Percentiles rank a stretch among this genome's conserved stretches.
Evolutionary conservation across 2,113 vertebrate genomes (phyloP).

Genomic region (Rhinolophus sinicus): DNA sequence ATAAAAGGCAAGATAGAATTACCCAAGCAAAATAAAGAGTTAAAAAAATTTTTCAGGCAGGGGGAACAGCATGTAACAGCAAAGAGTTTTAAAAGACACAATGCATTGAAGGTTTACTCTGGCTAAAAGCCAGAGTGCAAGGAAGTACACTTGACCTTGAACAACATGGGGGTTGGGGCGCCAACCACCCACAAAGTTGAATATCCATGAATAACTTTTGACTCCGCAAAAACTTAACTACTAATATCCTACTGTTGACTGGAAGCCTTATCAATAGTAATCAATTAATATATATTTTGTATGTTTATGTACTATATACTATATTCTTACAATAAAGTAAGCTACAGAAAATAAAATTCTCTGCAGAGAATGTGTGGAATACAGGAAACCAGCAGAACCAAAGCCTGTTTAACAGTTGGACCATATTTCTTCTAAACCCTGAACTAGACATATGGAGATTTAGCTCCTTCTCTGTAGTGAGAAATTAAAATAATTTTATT

Average conservation of each 20-base stretch:
- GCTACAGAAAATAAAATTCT: neutral
- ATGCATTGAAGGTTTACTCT: neutral
- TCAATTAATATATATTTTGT: neutral
- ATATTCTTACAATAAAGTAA: neutral
- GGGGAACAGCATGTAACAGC: neutral
- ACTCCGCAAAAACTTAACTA: neutral
- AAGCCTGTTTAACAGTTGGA: neutral
- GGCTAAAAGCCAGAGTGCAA: neutral
- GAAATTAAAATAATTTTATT: neutral
- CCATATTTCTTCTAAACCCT: neutral
- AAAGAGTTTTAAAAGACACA: slow-evolving; percentile 26
- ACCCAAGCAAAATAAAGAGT: neutral
- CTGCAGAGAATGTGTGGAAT: neutral
- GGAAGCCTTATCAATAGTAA: neutral
- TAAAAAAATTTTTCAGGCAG: neutral
- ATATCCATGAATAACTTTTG: neutral
- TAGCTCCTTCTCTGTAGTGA: neutral
- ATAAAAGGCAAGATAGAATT: neutral
- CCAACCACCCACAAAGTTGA: neutral
- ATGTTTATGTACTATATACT: neutral
- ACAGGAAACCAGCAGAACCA: neutral
- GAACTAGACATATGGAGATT: neutral
- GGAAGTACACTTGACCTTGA: neutral
- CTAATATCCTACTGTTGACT: neutral
- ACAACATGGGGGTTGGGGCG: neutral